Evolutionary conservation across 2,888 invertebrate genomes (phyloP).

Genomic region (Drosophila subsilvestris): DNA sequence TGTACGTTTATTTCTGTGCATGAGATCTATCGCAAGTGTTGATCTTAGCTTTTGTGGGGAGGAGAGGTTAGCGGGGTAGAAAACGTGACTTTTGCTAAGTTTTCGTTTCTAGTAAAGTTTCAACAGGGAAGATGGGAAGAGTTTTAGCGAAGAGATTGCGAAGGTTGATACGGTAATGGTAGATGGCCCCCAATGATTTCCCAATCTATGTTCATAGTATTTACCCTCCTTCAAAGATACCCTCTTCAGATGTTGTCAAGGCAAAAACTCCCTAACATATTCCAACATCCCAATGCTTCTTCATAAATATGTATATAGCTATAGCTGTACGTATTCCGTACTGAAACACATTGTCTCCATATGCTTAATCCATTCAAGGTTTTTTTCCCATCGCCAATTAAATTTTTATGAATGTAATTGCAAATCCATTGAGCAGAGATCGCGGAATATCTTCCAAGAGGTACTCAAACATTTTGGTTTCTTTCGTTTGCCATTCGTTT

Average conservation of each 20-base stretch:
- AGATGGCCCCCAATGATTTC: constrained; percentile 12
- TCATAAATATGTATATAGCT: background rate
- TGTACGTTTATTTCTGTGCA: constrained; percentile 12
- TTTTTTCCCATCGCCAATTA: constrained; percentile 42
- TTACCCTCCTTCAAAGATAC: no score
- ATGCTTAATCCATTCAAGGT: constrained; percentile 41
- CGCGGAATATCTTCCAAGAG: constrained; percentile 18
- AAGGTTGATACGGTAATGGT: constrained; percentile 11
- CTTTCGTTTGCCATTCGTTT: constrained; percentile 10
- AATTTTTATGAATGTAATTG: constrained; percentile 51
- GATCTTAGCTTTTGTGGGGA: constrained; percentile 38
- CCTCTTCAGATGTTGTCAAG: background rate
- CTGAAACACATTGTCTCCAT: constrained; percentile 41
- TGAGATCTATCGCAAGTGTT: constrained; percentile 34
- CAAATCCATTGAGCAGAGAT: constrained; percentile 44
- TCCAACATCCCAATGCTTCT: background rate
- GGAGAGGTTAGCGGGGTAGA: constrained; percentile 33
- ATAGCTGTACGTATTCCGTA: background rate
- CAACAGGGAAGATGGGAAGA: constrained; percentile 29
- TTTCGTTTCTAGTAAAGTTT: constrained; percentile 21
- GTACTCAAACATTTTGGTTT: constrained; percentile 8
- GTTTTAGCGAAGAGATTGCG: constrained; percentile 18
- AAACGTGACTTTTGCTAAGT: constrained; percentile 54
- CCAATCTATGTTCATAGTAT: background rate
- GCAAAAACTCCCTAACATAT: background rate